Evolutionary conservation across 2,888 invertebrate genomes (phyloP).

Genomic region (Fragum fragum): DNA sequence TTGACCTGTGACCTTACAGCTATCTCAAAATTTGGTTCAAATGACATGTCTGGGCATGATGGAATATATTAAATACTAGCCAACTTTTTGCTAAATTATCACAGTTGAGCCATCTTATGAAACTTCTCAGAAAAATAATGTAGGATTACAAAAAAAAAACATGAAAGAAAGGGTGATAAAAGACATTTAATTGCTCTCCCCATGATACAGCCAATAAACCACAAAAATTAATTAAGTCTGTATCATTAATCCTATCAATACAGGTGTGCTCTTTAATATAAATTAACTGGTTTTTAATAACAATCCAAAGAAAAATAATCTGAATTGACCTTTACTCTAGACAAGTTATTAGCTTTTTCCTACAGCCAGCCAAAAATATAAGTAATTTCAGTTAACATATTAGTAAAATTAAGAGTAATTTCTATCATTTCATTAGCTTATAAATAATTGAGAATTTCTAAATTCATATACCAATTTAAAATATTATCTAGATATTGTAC

Average conservation of each 20-base stretch:
- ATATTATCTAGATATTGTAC: no score
- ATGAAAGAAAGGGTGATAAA: conserved; percentile 1
- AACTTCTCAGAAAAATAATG: no score
- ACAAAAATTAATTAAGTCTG: conserved; percentile 15
- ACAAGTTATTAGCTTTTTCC: conserved; percentile 4
- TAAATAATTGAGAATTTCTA: no score
- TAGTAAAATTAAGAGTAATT: not conserved
- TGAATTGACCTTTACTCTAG: not conserved
- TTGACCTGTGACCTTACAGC: no score
- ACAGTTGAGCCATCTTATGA: no score
- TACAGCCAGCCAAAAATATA: not conserved
- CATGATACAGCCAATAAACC: not conserved
- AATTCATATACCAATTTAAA: no score
- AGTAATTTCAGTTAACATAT: not conserved
- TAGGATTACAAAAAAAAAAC: no score
- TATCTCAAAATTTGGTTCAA: no score
- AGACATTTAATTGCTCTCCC: not conserved
- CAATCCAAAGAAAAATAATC: not conserved
- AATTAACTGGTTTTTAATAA: not conserved
- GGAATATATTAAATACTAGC: no score
- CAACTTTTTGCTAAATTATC: no score
- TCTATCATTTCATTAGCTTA: no score
- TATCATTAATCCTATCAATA: conserved; percentile 11
- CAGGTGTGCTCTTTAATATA: conserved; percentile 1
- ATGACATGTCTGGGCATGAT: no score